Conservation (phyloP, 2,797 vertebrate genomes). For the Spinus olivaceus region DNA sequence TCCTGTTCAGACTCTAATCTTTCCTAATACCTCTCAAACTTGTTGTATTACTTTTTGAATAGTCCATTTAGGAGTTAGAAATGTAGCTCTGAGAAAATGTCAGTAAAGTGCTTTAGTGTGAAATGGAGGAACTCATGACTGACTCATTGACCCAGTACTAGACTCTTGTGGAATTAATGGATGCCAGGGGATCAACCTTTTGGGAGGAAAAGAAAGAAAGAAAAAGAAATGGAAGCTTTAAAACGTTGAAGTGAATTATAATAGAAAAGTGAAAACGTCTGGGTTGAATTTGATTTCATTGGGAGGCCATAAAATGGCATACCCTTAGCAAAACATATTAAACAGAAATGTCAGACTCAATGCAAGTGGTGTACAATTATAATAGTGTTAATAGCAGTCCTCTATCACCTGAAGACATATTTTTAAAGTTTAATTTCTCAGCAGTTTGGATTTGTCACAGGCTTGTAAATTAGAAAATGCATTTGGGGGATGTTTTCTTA, state of each 20-base stretch:
- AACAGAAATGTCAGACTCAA: conserved; percentile 73
- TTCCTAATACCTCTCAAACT: conserved; percentile 68
- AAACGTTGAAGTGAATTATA: conserved; percentile 84
- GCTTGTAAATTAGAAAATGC: conserved; percentile 77
- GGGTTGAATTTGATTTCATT: conserved; percentile 74
- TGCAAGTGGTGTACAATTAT: conserved; percentile 74
- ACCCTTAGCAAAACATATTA: conserved; percentile 73
- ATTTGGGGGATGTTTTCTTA: conserved; percentile 70
- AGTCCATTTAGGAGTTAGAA: conserved; percentile 76
- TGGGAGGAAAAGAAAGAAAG: conserved; percentile 71
- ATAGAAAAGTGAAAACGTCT: conserved; percentile 84
- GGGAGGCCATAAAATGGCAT: conserved; percentile 71
- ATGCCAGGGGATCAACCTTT: conserved; percentile 85
- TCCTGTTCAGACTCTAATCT: conserved; percentile 62
- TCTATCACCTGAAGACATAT: conserved; percentile 73
- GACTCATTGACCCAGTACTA: conserved; percentile 90
- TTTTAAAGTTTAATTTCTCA: conserved; percentile 78
- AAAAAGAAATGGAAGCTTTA: conserved; percentile 85
- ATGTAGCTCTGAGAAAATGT: conserved; percentile 87
- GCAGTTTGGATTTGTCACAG: conserved; percentile 74
- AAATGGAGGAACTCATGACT: conserved; percentile 84
- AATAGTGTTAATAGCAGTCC: conserved; percentile 74
- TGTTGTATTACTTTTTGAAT: conserved; percentile 79
- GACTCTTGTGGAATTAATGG: conserved; percentile 88
- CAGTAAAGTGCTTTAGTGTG: conserved; percentile 87